A percentile compares a stretch with the other conserved stretches of the same genome.
phyloP scores from a whole-genome alignment of 2,113 vertebrate species.

The Myiopsitta monachus region DNA sequence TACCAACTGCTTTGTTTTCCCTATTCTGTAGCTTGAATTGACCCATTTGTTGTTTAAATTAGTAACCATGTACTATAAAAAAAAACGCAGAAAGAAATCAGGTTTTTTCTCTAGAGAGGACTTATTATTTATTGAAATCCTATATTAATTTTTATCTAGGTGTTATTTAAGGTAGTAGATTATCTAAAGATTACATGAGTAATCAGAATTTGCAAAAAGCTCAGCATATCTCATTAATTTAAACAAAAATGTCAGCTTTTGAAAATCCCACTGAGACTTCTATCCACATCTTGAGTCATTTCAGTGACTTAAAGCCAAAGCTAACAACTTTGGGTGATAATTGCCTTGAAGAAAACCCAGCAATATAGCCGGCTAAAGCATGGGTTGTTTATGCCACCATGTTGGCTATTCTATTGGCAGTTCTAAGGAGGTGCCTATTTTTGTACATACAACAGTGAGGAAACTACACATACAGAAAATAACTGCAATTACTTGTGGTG shows the following conservation, averaged over 20 bases:
- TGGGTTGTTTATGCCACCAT: neutral
- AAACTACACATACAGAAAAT: neutral
- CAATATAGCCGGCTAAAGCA: neutral
- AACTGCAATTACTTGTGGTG: neutral
- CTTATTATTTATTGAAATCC: neutral
- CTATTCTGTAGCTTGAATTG: neutral
- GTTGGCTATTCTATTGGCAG: neutral
- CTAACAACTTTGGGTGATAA: neutral
- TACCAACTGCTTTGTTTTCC: neutral
- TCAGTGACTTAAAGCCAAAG: neutral
- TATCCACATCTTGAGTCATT: neutral
- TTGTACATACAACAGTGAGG: neutral
- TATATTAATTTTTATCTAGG: neutral
- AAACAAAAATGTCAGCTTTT: neutral
- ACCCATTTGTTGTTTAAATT: neutral
- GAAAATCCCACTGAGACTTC: neutral
- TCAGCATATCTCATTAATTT: neutral
- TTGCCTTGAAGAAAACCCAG: neutral
- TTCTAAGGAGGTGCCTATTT: neutral
- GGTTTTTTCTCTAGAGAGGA: neutral
- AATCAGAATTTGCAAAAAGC: neutral
- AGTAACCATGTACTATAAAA: neutral
- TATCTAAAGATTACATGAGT: neutral
- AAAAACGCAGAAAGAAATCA: neutral
- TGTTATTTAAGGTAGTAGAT: neutral